Conservation (phyloP, 1,140 invertebrate species). For the Colletes gigas region DNA sequence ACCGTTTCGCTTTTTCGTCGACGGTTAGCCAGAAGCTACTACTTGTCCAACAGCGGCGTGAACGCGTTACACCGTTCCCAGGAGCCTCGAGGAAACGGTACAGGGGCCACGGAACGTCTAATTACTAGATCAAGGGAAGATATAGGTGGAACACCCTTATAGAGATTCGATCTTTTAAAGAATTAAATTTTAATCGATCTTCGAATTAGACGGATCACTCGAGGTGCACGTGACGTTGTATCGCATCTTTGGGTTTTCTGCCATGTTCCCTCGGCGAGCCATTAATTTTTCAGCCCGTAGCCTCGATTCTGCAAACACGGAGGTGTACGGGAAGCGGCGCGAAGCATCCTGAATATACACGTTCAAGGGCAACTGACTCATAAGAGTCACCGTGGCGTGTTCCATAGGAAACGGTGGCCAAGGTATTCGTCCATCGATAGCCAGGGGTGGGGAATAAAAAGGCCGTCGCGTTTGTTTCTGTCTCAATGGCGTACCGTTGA, state of each 20-base stretch:
- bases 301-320: constrained; percentile 35
- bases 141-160: too few relatives aligned
- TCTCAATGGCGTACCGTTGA: constrained; percentile 23
- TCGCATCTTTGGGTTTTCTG: neutral
- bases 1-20: too few relatives aligned
- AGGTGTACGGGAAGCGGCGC: constrained; percentile 11
- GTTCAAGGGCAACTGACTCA: constrained; percentile 72
- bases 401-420: constrained; percentile 68
- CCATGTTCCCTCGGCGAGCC: neutral
- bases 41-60: too few relatives aligned
- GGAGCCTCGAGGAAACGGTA: too few relatives aligned
- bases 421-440: constrained; percentile 55
- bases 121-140: too few relatives aligned
- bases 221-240: neutral
- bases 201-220: neutral
- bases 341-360: constrained; percentile 60
- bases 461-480: constrained; percentile 2
- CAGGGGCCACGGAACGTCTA: too few relatives aligned
- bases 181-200: too few relatives aligned
- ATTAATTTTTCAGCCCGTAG: constrained; percentile 35
- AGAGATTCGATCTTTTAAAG: too few relatives aligned
- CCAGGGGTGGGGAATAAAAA: constrained; percentile 10
- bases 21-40: too few relatives aligned
- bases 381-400: constrained; percentile 54
- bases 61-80: too few relatives aligned